phyloP scores from a whole-genome alignment of 1,140 invertebrate genomes.

The Drosophila orena region DNA sequence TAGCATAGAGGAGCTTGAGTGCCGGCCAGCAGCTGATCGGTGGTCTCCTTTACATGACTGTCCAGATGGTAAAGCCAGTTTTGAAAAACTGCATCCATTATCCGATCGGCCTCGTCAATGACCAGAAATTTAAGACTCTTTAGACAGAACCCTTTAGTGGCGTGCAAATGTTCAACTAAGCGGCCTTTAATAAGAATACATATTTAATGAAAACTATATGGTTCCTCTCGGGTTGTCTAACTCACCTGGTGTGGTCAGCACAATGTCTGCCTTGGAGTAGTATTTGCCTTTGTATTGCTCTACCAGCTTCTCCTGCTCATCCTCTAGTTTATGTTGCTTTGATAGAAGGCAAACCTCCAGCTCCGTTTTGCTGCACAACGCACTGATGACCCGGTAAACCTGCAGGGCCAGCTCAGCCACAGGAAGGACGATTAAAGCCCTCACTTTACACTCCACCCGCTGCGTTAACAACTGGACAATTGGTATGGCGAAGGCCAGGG shows the following conservation, averaged over 20 bases:
- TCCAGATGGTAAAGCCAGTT: constrained; percentile 93
- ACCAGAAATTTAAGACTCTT: constrained; percentile 93
- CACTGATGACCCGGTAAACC: constrained; percentile 93
- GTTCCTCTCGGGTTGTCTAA: too few relatives aligned
- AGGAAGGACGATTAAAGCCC: constrained; percentile 95
- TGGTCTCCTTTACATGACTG: constrained; percentile 86
- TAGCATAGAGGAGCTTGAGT: constrained; percentile 67
- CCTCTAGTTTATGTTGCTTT: constrained; percentile 89
- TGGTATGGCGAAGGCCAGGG: constrained; percentile 96
- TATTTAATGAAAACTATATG: neutral
- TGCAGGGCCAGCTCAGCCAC: constrained; percentile 96
- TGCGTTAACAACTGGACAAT: constrained; percentile 89
- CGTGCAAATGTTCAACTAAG: constrained; percentile 95
- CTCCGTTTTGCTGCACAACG: constrained; percentile 89
- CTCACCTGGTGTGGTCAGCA: constrained; percentile 93
- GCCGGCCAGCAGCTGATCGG: constrained; percentile 70
- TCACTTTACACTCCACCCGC: constrained; percentile 87
- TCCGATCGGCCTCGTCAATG: constrained; percentile 98
- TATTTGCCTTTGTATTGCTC: constrained; percentile 87
- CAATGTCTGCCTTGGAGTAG: constrained; percentile 91
- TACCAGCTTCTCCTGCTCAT: constrained; percentile 91
- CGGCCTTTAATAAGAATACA: constrained; percentile 86
- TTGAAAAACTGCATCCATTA: constrained; percentile 95
- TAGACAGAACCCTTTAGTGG: constrained; percentile 94
- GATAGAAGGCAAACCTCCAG: constrained; percentile 91